A percentile compares a stretch with the other conserved stretches of the same genome.
These are phyloP conservation scores for Epinotia nisella DNA, from an alignment of 2,888 invertebrate species.

Conservation along the genomic window DNA sequence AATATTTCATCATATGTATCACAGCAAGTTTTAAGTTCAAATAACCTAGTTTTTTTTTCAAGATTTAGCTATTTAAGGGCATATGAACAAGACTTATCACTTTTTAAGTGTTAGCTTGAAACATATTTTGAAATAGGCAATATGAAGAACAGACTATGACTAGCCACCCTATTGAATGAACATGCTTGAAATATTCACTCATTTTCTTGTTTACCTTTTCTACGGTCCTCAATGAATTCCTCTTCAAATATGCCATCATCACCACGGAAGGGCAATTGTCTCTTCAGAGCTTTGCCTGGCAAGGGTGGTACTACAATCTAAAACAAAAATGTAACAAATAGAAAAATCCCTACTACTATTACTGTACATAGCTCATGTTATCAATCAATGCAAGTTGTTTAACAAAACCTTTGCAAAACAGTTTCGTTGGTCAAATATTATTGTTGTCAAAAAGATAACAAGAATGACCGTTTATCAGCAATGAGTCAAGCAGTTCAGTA, in stretches of 20 bases:
- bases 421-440: slow-evolving; percentile 37
- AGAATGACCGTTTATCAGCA: slow-evolving; percentile 46
- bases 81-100: not conserved
- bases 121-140: slow-evolving; percentile 7
- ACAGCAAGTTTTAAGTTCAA: too few relatives aligned
- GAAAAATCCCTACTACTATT: slow-evolving; percentile 18
- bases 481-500: slow-evolving; percentile 65
- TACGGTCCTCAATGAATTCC: slow-evolving; percentile 99
- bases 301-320: slow-evolving; percentile 99
- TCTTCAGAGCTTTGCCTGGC: slow-evolving; percentile 99
- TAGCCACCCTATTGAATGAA: not conserved
- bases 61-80: not conserved
- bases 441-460: slow-evolving; percentile 41
- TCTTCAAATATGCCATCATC: slow-evolving; percentile 99
- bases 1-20: too few relatives aligned
- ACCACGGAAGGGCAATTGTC: slow-evolving; percentile 98
- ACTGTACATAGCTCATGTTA: slow-evolving; percentile 7
- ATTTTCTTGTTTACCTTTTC: slow-evolving; percentile 88
- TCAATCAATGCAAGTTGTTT: slow-evolving; percentile 10
- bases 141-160: not conserved
- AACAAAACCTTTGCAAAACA: slow-evolving; percentile 35
- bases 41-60: too few relatives aligned
- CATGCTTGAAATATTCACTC: not conserved
- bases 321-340: slow-evolving; percentile 47
- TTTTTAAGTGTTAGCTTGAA: not conserved